phyloP scores from a whole-genome alignment of 92 coral and sea anemone species.

The Heliopora coerulea region DNA sequence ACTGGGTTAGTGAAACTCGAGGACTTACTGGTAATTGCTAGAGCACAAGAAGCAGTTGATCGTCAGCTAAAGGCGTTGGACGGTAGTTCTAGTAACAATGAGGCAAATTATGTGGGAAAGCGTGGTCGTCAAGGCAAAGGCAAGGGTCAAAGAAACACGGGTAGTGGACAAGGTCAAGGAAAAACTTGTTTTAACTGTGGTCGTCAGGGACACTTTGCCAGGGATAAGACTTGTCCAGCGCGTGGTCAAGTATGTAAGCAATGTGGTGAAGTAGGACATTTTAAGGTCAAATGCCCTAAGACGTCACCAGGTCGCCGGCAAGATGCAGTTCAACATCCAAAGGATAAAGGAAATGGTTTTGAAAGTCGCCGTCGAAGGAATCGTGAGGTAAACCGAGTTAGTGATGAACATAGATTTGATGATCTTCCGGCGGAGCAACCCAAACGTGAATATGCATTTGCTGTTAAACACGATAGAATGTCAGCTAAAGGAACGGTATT shows the following conservation, averaged over 20 bases:
- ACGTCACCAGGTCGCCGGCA: slow-evolving; percentile 7
- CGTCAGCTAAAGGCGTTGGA: slow-evolving; percentile 39
- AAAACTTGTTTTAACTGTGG: slow-evolving; percentile 31
- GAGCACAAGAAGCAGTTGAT: slow-evolving; percentile 42
- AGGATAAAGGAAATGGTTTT: not conserved
- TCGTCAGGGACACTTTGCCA: slow-evolving; percentile 38
- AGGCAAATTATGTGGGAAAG: slow-evolving; percentile 5
- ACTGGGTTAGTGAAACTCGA: slow-evolving; percentile 31
- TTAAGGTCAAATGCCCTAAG: slow-evolving; percentile 19
- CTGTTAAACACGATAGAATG: too few relatives aligned
- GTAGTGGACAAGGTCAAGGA: not conserved
- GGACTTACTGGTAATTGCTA: slow-evolving; percentile 32
- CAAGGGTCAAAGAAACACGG: not conserved
- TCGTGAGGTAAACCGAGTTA: not conserved
- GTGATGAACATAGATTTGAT: not conserved
- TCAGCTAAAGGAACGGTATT: too few relatives aligned
- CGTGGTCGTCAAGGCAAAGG: not conserved
- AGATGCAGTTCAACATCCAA: not conserved
- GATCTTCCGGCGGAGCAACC: too few relatives aligned
- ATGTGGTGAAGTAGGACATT: slow-evolving; percentile 32
- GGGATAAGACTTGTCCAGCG: too few relatives aligned
- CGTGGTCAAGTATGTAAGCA: too few relatives aligned
- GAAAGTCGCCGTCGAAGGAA: not conserved
- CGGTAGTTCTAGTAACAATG: slow-evolving; percentile 10
- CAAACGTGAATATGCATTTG: too few relatives aligned